A percentile compares a stretch with the other conserved stretches of the same genome.
phyloP scores from a whole-genome alignment of 2,888 invertebrate genomes.

The Thecophora atra region DNA sequence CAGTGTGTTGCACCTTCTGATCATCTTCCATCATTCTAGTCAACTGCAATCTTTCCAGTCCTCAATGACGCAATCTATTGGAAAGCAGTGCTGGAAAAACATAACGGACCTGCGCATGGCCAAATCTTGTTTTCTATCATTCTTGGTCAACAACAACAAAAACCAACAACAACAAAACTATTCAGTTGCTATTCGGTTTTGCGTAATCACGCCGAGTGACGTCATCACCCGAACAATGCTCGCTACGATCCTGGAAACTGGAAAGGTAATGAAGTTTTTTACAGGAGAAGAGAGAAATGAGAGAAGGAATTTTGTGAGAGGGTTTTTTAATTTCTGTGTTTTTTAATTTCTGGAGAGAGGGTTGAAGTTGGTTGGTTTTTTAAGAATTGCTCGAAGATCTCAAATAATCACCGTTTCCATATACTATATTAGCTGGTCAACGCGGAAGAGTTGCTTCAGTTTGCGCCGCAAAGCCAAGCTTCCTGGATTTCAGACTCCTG shows the following conservation, averaged over 20 bases:
- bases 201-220: neutral
- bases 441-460: constrained; percentile 63
- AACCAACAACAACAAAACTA: neutral
- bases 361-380: constrained; percentile 43
- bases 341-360: constrained; percentile 30
- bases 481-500: constrained; percentile 35
- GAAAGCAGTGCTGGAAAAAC: no score
- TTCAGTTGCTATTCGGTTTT: neutral
- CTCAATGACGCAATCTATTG: no score
- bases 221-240: neutral
- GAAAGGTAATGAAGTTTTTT: constrained; percentile 15
- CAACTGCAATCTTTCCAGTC: no score
- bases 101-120: no score
- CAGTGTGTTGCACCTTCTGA: no score
- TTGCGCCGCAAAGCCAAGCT: constrained; percentile 63
- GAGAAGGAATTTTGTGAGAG: constrained; percentile 47
- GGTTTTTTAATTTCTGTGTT: constrained; percentile 8
- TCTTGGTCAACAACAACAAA: neutral
- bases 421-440: constrained; percentile 53
- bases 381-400: constrained; percentile 27
- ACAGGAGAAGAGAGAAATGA: neutral
- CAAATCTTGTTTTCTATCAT: no score
- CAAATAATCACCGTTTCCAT: constrained; percentile 47
- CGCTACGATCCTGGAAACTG: neutral
- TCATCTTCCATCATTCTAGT: no score